Evolutionary conservation across 2,888 invertebrate species (phyloP).

Genomic region (Antitype chi): DNA sequence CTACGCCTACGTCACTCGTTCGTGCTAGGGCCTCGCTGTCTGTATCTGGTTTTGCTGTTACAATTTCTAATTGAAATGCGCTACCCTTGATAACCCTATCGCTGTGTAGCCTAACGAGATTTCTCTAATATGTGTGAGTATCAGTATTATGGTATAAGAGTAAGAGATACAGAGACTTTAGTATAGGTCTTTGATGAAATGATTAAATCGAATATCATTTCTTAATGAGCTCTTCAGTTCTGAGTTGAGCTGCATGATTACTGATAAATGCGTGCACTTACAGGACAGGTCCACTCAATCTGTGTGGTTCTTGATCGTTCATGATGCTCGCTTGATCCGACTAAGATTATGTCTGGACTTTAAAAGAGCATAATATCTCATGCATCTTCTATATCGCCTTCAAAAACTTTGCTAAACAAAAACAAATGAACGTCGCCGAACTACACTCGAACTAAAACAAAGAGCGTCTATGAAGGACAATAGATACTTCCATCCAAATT

Average conservation of each 20-base stretch:
- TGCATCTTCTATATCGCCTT: background rate
- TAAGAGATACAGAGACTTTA: background rate
- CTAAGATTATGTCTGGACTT: no score
- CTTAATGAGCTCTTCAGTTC: background rate
- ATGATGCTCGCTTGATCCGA: no score
- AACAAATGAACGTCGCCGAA: slow-evolving; percentile 26
- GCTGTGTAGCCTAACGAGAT: slow-evolving; percentile 29
- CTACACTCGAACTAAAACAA: slow-evolving; percentile 55
- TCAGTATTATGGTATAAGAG: background rate
- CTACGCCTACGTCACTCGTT: background rate
- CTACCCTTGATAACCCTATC: slow-evolving; percentile 31
- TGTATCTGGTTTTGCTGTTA: slow-evolving; percentile 29
- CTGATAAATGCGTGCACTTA: no score
- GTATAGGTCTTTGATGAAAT: background rate
- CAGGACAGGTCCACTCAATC: no score
- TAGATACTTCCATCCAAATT: slow-evolving; percentile 83
- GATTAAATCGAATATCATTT: background rate
- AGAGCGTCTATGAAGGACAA: slow-evolving; percentile 69
- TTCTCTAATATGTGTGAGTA: slow-evolving; percentile 1
- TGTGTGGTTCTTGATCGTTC: no score
- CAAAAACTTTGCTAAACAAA: background rate
- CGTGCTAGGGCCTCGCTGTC: background rate
- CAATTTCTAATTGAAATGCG: slow-evolving; percentile 42
- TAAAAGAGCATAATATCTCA: background rate
- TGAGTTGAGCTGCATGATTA: no score